phyloP scores from a whole-genome alignment of 2,113 vertebrate genomes.

The Centropus unirufus region DNA sequence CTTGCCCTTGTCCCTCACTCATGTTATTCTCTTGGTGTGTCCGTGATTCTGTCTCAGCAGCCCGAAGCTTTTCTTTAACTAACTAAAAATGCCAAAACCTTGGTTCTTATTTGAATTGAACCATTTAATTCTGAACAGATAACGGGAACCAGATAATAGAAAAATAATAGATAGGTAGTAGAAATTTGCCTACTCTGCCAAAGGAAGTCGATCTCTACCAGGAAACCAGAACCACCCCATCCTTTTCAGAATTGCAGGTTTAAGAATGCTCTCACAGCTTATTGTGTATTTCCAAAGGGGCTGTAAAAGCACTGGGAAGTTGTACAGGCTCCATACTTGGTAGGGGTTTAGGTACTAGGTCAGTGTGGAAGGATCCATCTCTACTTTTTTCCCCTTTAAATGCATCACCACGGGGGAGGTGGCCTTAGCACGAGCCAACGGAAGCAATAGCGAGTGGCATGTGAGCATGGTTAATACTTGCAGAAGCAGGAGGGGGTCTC shows the following conservation, averaged over 20 bases:
- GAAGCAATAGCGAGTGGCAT: not conserved
- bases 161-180: no score
- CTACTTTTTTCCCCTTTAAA: not conserved
- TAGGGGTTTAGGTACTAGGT: not conserved
- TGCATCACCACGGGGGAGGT: not conserved
- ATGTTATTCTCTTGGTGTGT: not conserved
- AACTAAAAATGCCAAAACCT: not conserved
- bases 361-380: not conserved
- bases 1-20: not conserved
- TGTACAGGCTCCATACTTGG: not conserved
- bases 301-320: not conserved
- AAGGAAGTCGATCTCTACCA: not conserved
- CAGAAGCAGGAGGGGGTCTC: not conserved
- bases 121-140: not conserved
- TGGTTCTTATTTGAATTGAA: not conserved
- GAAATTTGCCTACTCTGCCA: not conserved
- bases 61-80: not conserved
- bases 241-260: not conserved
- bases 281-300: not conserved
- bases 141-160: no score
- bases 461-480: not conserved
- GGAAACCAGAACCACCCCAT: not conserved
- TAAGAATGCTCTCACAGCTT: not conserved
- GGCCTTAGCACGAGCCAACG: not conserved
- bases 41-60: not conserved